These are phyloP conservation scores for Babyrousa celebensis DNA, from an alignment of 2,797 vertebrate genomes.

Conservation along the genomic window DNA sequence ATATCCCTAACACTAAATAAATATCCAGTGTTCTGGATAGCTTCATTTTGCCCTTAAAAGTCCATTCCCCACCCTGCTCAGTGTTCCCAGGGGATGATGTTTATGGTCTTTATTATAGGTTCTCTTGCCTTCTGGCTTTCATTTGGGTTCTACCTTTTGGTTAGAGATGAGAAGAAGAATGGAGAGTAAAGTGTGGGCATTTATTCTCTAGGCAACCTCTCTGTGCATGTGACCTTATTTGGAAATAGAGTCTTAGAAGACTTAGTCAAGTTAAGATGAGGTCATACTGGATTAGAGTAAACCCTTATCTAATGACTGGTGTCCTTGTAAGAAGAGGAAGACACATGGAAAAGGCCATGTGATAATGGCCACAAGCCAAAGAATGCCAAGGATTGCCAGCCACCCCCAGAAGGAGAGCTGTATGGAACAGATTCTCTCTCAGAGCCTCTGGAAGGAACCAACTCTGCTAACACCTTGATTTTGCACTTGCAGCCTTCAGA, in stretches of 20 bases:
- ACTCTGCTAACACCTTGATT: not conserved
- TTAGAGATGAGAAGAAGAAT: not conserved
- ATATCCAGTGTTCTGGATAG: not conserved
- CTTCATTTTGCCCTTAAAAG: slow-evolving; percentile 14
- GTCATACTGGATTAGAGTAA: not conserved
- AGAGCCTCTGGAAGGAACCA: not conserved
- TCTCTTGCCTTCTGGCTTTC: not conserved
- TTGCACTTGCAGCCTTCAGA: not conserved
- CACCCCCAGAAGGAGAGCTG: not conserved
- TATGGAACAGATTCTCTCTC: slow-evolving; percentile 12
- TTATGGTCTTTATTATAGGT: not conserved
- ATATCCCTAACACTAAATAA: slow-evolving; percentile 16
- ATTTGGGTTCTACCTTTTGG: not conserved
- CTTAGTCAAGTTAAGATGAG: not conserved
- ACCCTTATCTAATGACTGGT: not conserved
- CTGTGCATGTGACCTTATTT: not conserved
- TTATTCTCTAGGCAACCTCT: not conserved
- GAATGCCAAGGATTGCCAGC: not conserved
- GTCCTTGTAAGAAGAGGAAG: not conserved
- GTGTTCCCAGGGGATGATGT: not conserved
- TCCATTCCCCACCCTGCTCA: not conserved
- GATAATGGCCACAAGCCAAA: not conserved
- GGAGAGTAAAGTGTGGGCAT: not conserved
- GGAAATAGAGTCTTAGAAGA: not conserved
- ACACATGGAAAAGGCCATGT: not conserved